These are phyloP conservation scores for Rallus limicola DNA, from an alignment of 2,113 vertebrate genomes.

Conservation along the genomic window DNA sequence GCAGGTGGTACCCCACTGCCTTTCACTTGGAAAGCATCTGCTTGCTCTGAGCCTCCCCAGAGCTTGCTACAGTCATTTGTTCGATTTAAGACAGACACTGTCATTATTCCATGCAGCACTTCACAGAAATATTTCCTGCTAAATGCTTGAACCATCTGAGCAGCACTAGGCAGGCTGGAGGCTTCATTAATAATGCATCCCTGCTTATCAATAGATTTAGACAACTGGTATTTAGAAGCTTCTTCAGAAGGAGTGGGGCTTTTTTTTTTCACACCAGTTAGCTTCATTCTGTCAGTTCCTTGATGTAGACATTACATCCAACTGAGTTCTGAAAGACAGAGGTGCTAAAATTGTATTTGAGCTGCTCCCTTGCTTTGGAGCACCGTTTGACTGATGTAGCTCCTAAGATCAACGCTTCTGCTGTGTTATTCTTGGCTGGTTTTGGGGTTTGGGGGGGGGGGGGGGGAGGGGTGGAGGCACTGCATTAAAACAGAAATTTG, in stretches of 20 bases:
- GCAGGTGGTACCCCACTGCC: constrained; percentile 76
- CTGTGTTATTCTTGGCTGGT: not conserved
- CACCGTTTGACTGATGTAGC: constrained; percentile 29
- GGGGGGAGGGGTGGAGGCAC: not conserved
- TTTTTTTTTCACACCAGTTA: constrained; percentile 76
- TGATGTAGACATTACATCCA: constrained; percentile 84
- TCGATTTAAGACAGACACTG: constrained; percentile 83
- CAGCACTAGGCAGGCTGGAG: constrained; percentile 77
- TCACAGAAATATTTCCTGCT: constrained; percentile 80
- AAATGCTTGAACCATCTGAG: constrained; percentile 86
- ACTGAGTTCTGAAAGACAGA: constrained; percentile 77
- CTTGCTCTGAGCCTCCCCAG: constrained; percentile 72
- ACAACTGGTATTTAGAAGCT: constrained; percentile 87
- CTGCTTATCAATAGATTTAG: constrained; percentile 87
- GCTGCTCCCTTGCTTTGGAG: constrained; percentile 64
- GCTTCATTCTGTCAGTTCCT: constrained; percentile 79
- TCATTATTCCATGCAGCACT: constrained; percentile 78
- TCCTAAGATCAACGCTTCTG: constrained; percentile 37
- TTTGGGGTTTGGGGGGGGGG: not conserved
- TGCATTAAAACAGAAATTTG: not conserved
- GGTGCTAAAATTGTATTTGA: constrained; percentile 71
- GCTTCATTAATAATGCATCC: constrained; percentile 89
- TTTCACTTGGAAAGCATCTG: constrained; percentile 75
- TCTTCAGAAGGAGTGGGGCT: constrained; percentile 74
- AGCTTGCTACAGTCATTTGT: constrained; percentile 78